phyloP scores from a whole-genome alignment of 2,797 vertebrate species.

The Rhinogobio ventralis region DNA sequence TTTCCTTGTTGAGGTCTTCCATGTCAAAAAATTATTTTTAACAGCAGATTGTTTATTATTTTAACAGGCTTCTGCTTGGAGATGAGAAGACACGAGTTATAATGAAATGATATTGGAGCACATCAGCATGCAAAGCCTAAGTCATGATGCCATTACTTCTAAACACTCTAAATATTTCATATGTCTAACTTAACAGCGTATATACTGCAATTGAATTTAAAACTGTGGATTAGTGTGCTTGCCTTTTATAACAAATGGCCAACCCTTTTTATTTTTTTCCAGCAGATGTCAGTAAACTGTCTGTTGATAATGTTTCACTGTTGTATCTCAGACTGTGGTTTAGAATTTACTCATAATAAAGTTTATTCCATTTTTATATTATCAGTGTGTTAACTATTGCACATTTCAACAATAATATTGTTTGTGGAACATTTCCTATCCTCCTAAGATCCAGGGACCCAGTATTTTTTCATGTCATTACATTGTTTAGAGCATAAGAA shows the following conservation, averaged over 20 bases:
- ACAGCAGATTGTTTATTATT: background rate
- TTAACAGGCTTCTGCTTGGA: constrained; percentile 75
- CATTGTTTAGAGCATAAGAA: too few species aligned
- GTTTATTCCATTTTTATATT: background rate
- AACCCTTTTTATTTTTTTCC: background rate
- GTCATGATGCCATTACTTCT: background rate
- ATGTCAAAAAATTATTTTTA: background rate
- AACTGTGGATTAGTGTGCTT: background rate
- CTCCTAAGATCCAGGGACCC: background rate
- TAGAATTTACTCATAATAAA: background rate
- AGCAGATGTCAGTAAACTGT: constrained; percentile 26
- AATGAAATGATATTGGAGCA: constrained; percentile 62
- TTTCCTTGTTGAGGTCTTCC: background rate
- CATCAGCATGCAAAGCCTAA: constrained; percentile 1
- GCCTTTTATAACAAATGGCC: background rate
- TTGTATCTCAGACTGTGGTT: background rate
- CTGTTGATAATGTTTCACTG: constrained; percentile 1
- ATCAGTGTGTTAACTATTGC: background rate
- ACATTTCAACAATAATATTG: background rate
- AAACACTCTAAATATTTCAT: background rate
- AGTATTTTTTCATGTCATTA: too few species aligned
- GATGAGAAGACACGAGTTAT: constrained; percentile 73
- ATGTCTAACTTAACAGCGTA: background rate
- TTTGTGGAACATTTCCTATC: background rate
- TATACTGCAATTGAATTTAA: background rate